Conservation (phyloP, 2,797 vertebrate species). For the Gymnocypris eckloni region DNA sequence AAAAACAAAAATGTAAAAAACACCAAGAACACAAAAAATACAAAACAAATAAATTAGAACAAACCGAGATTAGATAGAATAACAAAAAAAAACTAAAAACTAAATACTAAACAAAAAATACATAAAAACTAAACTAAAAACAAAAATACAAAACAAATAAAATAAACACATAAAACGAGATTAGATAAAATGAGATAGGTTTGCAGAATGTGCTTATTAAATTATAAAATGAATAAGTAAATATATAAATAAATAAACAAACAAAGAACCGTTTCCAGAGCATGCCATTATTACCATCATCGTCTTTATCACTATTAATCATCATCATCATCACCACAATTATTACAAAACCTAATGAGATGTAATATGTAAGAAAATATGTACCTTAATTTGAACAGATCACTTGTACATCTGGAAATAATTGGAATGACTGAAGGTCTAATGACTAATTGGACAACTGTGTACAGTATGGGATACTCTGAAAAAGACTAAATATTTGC, state of each 20-base stretch:
- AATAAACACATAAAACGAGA: not conserved
- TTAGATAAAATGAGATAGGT: not conserved
- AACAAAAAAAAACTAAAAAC: too few species aligned
- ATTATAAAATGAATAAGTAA: not conserved
- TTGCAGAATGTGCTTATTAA: not conserved
- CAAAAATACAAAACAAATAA: too few species aligned
- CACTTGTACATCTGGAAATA: not conserved
- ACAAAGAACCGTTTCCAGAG: not conserved
- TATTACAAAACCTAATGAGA: not conserved
- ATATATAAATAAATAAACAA: not conserved
- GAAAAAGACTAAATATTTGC: not conserved
- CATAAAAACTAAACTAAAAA: not conserved
- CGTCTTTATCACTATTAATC: not conserved
- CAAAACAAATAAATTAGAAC: not conserved
- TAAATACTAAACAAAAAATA: not conserved
- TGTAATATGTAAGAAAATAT: too few species aligned
- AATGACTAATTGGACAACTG: not conserved
- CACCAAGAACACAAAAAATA: not conserved
- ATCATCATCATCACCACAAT: not conserved
- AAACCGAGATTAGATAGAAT: not conserved
- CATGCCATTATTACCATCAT: not conserved
- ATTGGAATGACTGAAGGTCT: not conserved
- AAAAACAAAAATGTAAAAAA: not conserved
- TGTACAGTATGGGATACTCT: not conserved
- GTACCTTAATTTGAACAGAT: not conserved